Conservation (phyloP, 1,140 invertebrate species). For the Solenopsis invicta region DNA sequence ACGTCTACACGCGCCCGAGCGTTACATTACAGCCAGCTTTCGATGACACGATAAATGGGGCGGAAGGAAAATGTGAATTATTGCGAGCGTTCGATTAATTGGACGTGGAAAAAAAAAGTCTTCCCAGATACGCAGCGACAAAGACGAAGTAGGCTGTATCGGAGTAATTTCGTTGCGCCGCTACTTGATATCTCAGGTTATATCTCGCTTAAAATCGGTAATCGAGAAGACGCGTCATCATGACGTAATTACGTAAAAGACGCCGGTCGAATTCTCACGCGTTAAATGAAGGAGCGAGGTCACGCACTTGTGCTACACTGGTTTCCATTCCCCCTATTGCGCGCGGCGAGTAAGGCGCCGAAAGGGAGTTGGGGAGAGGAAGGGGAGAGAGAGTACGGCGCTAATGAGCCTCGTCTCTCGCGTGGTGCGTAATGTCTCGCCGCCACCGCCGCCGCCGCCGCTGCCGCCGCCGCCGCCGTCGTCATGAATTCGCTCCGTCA, state of each 20-base stretch:
- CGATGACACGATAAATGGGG: constrained; percentile 27
- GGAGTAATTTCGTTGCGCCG: neutral
- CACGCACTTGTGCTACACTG: constrained; percentile 10
- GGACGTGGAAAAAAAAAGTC: neutral
- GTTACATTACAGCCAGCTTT: neutral
- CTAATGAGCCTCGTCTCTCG: constrained; percentile 81
- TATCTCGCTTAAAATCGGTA: neutral
- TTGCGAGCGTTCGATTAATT: constrained; percentile 17
- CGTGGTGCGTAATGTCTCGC: constrained; percentile 78
- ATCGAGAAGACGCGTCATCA: neutral
- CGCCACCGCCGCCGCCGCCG: constrained; percentile 49
- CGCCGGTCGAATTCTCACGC: neutral
- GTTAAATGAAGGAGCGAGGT: constrained; percentile 27
- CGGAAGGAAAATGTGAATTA: constrained; percentile 42
- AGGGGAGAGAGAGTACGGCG: constrained; percentile 64
- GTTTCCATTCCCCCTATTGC: constrained; percentile 4
- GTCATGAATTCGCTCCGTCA: constrained; percentile 56
- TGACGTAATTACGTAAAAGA: constrained; percentile 7
- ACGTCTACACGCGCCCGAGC: neutral
- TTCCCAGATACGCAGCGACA: neutral
- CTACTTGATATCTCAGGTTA: neutral
- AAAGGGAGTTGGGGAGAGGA: neutral
- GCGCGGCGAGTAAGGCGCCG: neutral
- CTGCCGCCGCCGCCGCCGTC: neutral
- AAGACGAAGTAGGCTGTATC: neutral